Evolutionary conservation across 2,797 vertebrate genomes (phyloP), one percentile per base, ranked within the genome.

Genomic region (Melanotaenia nigrans): DNA sequence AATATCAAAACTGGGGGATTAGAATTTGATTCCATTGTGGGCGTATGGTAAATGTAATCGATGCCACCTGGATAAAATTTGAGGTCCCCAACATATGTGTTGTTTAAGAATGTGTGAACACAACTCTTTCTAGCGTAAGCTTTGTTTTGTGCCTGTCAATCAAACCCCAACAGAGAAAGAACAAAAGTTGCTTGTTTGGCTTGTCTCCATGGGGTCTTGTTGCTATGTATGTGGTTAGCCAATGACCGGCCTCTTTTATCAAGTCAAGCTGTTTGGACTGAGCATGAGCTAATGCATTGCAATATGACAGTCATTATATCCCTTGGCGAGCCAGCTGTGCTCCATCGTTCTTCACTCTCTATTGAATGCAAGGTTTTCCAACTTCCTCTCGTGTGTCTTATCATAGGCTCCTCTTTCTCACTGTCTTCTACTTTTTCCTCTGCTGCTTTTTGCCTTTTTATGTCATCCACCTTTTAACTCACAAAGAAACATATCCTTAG

Each of bases 231-330:
- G 66, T 1, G 73, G 81, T 87, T 84, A 70, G 67, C 75, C 85
- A 81, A 53, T 83, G 87, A 75, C 83, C 79, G 71, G 75, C 78
- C 75, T 74, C 85, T 88, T 86, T 90, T 79, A 88, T 90, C 81
- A 73, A 79, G 81, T 61, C 68, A 68, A 85, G 81, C 82, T 87
- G 87, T 87, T 86, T 75, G 54, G 68, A 67, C 80, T 45, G 51
- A 89, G 80, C 40, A 89, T 90, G 87, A 90, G 85, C 83, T 91
- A 87, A 91, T 84, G 76, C 83, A 32, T 70, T 73, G 78, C 87
- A 86, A 85, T 87, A 85, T 88, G 87, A 92, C 90, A 82, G 84
- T 84, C 86, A 88, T 90, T 89, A 83, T 45, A 77, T 73, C 85
- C 81, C 67, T 79, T 20, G 68, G 85, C 78, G 75, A 87, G 18